Evolutionary conservation across 1,140 invertebrate species (phyloP), one percentile per base, ranked within the genome.

Genomic region (Diabrotica virgifera): DNA sequence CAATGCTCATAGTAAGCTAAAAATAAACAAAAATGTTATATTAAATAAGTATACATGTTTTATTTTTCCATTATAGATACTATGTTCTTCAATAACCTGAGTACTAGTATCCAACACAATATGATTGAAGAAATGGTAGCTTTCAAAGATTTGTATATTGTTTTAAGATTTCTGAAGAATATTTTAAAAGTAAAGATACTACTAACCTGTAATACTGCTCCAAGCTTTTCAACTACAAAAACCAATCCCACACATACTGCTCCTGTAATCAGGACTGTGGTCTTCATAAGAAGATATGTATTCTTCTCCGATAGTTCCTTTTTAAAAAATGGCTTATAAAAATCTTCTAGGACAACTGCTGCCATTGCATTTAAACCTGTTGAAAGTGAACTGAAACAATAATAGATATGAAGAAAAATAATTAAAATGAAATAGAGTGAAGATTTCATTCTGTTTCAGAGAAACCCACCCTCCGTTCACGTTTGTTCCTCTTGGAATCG

Each of bases 321-420:
- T 40, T 85, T 86, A 59, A 86, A 79, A 12, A 83, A 79, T 9
- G 88, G 88, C 71, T 87, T 86, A 3, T 92, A 85, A 65, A 92
- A 84, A 76, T 93, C 91, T 77, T 93, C 89, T 75, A 90, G 90
- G 73, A 91, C 90, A 0, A 92, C 90, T 2, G 90, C 90, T 12
- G 90, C 87, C 83, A 93, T 85, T 0, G 91, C 91, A 76, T 92
- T 93, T 5, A 93, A 76, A 0, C 90, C 89, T 1, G 88, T 90
- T 0, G 89, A 90, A 86, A 91, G 90, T 10, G 89, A 91, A 77
- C 91, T 93, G 78, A 46, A 81, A 81, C 8, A 60, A 52, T 46
- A 10, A 59, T 2, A 11, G 7, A 11, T 58, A 35, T 58, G 4
- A 40, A 35, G 11, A 51, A 57, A 13, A 37, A 63, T 63, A 46